These are phyloP conservation scores for Caenorhabditis imperialis DNA, from an alignment of 2,888 invertebrate species.

Conservation along the genomic window DNA sequence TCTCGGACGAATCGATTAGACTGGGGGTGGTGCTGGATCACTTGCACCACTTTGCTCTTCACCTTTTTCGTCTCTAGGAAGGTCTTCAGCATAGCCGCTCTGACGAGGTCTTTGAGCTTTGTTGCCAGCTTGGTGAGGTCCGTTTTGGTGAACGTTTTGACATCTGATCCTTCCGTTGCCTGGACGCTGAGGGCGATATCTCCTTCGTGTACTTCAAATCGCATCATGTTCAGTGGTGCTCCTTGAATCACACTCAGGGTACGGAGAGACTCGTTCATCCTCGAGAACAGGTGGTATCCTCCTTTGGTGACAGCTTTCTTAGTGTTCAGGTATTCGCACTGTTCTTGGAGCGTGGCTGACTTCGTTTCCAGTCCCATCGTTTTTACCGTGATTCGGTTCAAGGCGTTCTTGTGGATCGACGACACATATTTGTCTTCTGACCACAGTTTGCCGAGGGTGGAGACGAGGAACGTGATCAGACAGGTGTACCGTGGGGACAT, in stretches of 20 bases:
- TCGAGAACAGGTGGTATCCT: not conserved
- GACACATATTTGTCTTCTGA: not conserved
- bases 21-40: not conserved
- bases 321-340: not conserved
- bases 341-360: not conserved
- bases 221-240: not conserved
- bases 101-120: not conserved
- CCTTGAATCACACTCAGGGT: too few relatives aligned
- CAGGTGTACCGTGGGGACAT: too few relatives aligned
- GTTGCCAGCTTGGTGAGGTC: not conserved
- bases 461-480: not conserved
- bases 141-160: not conserved
- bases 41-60: not conserved
- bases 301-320: not conserved
- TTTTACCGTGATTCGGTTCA: not conserved
- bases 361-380: not conserved
- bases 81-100: not conserved
- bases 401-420: not conserved
- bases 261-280: not conserved
- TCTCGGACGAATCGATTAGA: not conserved
- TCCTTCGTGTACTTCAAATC: not conserved
- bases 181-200: not conserved
- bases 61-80: not conserved
- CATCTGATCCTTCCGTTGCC: not conserved
- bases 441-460: not conserved